These are phyloP conservation scores for Empidonax traillii DNA, from an alignment of 2,113 vertebrate species.

Conservation along the genomic window DNA sequence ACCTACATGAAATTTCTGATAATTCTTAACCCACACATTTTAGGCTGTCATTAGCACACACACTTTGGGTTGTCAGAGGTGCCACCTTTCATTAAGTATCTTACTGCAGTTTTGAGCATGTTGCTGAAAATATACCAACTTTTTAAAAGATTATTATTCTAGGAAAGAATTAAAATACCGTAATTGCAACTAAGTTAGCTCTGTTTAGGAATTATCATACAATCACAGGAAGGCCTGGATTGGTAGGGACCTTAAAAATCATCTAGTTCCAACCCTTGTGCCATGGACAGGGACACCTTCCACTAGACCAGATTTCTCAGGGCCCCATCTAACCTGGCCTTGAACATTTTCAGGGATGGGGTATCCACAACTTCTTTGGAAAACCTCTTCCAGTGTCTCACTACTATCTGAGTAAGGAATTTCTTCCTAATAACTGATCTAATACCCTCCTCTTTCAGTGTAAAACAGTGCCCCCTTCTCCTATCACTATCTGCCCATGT, in stretches of 20 bases:
- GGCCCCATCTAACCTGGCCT: not conserved
- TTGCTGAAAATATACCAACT: not conserved
- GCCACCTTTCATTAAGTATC: not conserved
- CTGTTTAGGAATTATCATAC: not conserved
- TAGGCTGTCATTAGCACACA: not conserved
- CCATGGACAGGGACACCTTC: not conserved
- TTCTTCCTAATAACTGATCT: not conserved
- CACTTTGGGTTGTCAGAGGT: not conserved
- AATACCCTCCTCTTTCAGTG: not conserved
- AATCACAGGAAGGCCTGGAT: not conserved
- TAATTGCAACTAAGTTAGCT: not conserved
- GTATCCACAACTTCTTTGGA: not conserved
- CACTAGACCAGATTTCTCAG: not conserved
- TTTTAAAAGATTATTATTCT: not conserved
- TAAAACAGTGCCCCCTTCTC: not conserved
- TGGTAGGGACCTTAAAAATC: not conserved
- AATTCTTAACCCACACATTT: not conserved
- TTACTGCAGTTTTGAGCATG: not conserved
- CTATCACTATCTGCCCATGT: not conserved
- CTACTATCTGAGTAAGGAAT: not conserved
- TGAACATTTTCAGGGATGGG: not conserved
- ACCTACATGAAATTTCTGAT: not conserved
- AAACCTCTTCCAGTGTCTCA: not conserved
- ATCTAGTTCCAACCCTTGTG: not conserved
- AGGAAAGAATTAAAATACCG: not conserved